These are phyloP conservation scores for Gobiocypris rarus DNA, from an alignment of 2,113 vertebrate species.

Conservation along the genomic window DNA sequence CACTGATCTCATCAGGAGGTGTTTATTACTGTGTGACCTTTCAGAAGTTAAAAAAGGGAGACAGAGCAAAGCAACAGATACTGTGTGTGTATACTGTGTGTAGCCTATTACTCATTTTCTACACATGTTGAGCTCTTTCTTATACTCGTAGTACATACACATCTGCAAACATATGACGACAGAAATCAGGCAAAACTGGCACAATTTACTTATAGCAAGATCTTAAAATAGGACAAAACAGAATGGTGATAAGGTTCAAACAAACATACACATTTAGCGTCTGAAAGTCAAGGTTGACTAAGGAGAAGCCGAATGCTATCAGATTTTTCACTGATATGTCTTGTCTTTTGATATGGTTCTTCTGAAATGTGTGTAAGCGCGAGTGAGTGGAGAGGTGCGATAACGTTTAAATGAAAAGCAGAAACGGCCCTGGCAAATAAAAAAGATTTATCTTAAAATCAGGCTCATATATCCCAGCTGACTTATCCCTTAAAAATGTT, in stretches of 20 bases:
- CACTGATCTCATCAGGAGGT: conserved; percentile 2
- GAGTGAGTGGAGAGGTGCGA: not conserved
- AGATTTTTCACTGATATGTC: conserved; percentile 59
- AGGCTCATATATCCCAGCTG: conserved; percentile 46
- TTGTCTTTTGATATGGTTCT: conserved; percentile 63
- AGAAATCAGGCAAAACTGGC: not conserved
- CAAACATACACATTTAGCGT: conserved; percentile 7
- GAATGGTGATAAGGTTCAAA: conserved; percentile 1
- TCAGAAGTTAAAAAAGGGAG: conserved; percentile 15
- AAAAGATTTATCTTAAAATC: conserved; percentile 65
- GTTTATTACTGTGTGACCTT: conserved; percentile 27
- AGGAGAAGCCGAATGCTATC: conserved; percentile 59
- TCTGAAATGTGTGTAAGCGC: conserved; percentile 58
- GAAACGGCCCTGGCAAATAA: conserved; percentile 45
- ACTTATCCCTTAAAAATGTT: conserved; percentile 52
- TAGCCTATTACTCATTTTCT: no score
- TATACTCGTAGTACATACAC: not conserved
- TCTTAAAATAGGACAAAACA: conserved; percentile 8
- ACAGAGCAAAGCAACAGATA: not conserved
- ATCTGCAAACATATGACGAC: not conserved
- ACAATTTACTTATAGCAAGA: conserved; percentile 24
- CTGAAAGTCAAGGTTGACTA: conserved; percentile 62
- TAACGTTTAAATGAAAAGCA: conserved; percentile 53
- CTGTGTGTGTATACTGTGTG: no score
- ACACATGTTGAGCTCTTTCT: not conserved